These are phyloP conservation scores for Trissolcus basalis DNA, from an alignment of 1,140 invertebrate genomes.

Conservation along the genomic window DNA sequence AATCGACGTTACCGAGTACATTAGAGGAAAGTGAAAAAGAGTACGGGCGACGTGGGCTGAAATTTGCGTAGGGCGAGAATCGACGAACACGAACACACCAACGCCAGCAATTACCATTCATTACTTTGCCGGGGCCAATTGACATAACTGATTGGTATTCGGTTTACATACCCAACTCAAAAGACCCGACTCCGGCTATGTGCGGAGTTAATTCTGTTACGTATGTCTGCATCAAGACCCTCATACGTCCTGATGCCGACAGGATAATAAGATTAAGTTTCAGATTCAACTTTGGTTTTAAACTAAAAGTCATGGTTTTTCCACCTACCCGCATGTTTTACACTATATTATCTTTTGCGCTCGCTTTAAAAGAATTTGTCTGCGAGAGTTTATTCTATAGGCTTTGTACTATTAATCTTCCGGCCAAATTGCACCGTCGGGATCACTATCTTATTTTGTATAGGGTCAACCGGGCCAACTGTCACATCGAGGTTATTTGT, in stretches of 20 bases:
- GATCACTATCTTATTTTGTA: too few relatives aligned
- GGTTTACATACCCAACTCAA: conserved; percentile 62
- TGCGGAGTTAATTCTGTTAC: conserved; percentile 65
- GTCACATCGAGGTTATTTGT: too few relatives aligned
- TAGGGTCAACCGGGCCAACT: too few relatives aligned
- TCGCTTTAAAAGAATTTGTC: too few relatives aligned
- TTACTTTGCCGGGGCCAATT: conserved; percentile 72
- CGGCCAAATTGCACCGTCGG: too few relatives aligned
- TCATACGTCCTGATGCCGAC: conserved; percentile 11
- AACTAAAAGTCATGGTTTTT: conserved; percentile 16
- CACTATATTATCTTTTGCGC: too few relatives aligned
- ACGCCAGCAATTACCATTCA: conserved; percentile 70
- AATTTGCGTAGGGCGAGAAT: conserved; percentile 24
- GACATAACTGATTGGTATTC: conserved; percentile 74
- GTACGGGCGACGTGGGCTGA: conserved; percentile 1
- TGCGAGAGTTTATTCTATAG: too few relatives aligned
- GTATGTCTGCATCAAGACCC: conserved; percentile 47
- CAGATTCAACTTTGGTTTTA: conserved; percentile 20
- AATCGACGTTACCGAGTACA: conserved; percentile 57
- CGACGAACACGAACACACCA: conserved; percentile 29
- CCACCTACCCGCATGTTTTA: conserved; percentile 7
- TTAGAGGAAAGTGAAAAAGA: conserved; percentile 32
- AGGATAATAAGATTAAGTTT: conserved; percentile 24
- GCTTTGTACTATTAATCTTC: too few relatives aligned
- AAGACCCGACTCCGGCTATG: conserved; percentile 52